A percentile compares a stretch with the other conserved stretches of the same genome.
phyloP scores from a whole-genome alignment of 2,888 invertebrate species.

The Lasioglossum calceatum region DNA sequence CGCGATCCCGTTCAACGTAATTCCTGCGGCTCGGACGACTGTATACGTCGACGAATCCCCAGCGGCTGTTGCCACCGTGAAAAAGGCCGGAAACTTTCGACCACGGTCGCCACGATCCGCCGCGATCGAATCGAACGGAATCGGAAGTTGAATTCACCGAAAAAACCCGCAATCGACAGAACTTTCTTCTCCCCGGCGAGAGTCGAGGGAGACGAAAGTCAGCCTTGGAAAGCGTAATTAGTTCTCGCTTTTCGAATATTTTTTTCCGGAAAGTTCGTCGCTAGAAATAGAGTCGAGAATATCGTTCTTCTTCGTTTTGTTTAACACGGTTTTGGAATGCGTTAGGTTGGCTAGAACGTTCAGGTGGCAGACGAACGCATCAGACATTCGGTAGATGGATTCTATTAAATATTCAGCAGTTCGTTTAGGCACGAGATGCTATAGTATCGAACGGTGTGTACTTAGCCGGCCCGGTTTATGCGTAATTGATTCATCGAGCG shows the following conservation, averaged over 20 bases:
- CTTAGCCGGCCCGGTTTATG: no score
- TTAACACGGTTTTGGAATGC: not conserved
- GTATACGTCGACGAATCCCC: constrained; percentile 58
- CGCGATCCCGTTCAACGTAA: constrained; percentile 58
- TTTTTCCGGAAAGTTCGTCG: not conserved
- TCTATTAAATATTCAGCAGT: no score
- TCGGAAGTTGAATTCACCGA: constrained; percentile 15
- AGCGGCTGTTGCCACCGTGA: constrained; percentile 31
- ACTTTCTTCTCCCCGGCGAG: not conserved
- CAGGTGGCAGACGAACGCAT: not conserved
- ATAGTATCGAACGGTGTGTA: no score
- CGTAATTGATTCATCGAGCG: no score
- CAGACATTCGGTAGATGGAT: not conserved
- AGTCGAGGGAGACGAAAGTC: not conserved
- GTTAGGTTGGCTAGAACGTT: not conserved
- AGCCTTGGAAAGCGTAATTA: not conserved
- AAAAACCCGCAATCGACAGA: not conserved
- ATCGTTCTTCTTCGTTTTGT: not conserved
- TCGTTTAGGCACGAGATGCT: no score
- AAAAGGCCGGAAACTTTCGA: constrained; percentile 15
- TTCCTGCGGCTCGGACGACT: constrained; percentile 62
- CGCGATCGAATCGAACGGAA: constrained; percentile 24
- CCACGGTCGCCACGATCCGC: not conserved
- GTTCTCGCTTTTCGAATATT: not conserved
- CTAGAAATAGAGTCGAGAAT: not conserved